Evolutionary conservation across 2,797 vertebrate genomes (phyloP).

Genomic region (Rhynchotus rufescens): DNA sequence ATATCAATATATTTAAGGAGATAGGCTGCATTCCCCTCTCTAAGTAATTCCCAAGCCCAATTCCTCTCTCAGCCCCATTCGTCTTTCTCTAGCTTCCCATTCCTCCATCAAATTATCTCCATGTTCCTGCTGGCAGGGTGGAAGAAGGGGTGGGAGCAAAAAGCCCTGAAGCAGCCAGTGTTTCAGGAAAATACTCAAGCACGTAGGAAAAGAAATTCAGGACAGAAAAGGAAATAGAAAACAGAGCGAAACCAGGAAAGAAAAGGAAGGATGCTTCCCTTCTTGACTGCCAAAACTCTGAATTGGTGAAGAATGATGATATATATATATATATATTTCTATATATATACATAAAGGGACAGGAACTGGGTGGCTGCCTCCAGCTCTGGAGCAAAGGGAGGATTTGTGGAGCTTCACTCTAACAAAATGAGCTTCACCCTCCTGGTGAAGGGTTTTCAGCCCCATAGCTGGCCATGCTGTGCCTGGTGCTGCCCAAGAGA

Average conservation of each 20-base stretch:
- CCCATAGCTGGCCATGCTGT: not conserved
- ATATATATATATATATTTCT: not conserved
- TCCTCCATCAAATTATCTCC: not conserved
- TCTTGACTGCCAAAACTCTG: not conserved
- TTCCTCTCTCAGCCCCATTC: not conserved
- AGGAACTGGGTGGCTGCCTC: not conserved
- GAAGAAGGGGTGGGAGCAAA: not conserved
- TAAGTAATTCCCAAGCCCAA: not conserved
- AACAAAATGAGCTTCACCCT: not conserved
- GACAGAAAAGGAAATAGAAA: not conserved
- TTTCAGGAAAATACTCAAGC: not conserved
- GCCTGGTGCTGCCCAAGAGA: not conserved
- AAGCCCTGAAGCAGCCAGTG: not conserved
- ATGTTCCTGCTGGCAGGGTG: rapidly evolving
- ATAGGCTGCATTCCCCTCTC: not conserved
- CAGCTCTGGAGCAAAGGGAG: not conserved
- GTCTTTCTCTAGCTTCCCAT: not conserved
- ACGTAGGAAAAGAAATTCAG: rapidly evolving
- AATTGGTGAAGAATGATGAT: not conserved
- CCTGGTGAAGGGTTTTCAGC: not conserved
- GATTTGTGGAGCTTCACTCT: not conserved
- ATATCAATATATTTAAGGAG: rapidly evolving
- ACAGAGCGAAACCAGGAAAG: not conserved
- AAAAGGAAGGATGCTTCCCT: not conserved
- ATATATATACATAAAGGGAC: not conserved